A percentile compares a stretch with the other conserved stretches of the same genome.
Evolutionary conservation across 2,888 invertebrate genomes (phyloP).

Genomic region (Halictus ligatus): DNA sequence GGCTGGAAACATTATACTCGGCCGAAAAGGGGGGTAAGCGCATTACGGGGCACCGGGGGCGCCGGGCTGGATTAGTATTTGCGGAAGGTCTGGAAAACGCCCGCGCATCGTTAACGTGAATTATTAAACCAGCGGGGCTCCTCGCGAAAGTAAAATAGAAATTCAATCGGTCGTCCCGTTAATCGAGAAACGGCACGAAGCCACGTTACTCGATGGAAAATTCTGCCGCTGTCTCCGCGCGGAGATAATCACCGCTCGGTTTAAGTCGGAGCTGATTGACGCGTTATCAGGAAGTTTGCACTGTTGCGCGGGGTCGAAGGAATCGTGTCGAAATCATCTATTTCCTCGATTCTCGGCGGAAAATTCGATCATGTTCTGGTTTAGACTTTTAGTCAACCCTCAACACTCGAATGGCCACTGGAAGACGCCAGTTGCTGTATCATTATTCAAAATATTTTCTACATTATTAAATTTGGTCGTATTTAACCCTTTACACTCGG

Average conservation of each 20-base stretch:
- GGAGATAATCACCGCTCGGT: background rate
- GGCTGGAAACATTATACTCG: constrained; percentile 25
- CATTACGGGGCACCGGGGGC: constrained; percentile 13
- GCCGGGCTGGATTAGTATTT: background rate
- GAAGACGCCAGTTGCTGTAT: too few relatives aligned
- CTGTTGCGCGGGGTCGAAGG: background rate
- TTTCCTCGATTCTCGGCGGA: background rate
- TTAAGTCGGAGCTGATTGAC: background rate
- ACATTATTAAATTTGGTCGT: too few relatives aligned
- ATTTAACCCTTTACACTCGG: too few relatives aligned
- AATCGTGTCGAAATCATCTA: background rate
- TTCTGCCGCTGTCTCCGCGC: background rate
- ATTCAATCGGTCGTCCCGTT: background rate
- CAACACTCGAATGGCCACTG: too few relatives aligned
- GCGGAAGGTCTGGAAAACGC: constrained; percentile 2
- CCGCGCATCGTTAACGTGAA: constrained; percentile 12
- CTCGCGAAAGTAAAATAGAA: background rate
- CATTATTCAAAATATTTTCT: too few relatives aligned
- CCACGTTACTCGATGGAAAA: background rate
- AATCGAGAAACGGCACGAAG: background rate
- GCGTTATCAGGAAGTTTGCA: background rate
- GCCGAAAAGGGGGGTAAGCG: background rate
- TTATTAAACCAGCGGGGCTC: background rate
- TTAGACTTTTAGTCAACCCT: too few relatives aligned
- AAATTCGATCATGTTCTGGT: too few relatives aligned